Conservation (phyloP, 2,888 invertebrate genomes). For the Panzeria rudis region DNA sequence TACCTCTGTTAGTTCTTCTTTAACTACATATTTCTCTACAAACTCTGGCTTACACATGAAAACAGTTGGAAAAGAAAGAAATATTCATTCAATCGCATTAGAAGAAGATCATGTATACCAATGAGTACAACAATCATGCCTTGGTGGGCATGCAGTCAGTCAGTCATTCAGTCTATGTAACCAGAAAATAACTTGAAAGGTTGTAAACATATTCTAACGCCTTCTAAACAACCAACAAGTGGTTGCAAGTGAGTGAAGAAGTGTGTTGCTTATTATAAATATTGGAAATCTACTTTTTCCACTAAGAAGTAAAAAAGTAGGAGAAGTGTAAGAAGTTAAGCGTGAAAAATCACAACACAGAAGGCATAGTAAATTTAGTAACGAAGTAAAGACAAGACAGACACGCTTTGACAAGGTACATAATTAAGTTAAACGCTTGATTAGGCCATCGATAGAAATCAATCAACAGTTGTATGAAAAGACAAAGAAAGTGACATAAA, state of each 20-base stretch:
- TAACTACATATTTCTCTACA: background rate
- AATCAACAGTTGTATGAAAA: slow-evolving; percentile 44
- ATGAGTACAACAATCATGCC: slow-evolving; percentile 42
- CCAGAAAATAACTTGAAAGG: slow-evolving; percentile 68
- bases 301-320: background rate
- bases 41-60: slow-evolving; percentile 20
- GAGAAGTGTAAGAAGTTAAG: slow-evolving; percentile 42
- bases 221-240: slow-evolving; percentile 47
- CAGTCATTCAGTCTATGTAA: slow-evolving; percentile 61
- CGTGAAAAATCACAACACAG: slow-evolving; percentile 29
- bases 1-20: slow-evolving; percentile 29
- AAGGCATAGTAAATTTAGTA: background rate
- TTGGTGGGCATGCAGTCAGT: slow-evolving; percentile 46
- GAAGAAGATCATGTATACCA: slow-evolving; percentile 21
- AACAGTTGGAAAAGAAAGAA: slow-evolving; percentile 2
- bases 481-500: slow-evolving; percentile 39
- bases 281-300: slow-evolving; percentile 22
- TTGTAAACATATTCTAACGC: slow-evolving; percentile 68
- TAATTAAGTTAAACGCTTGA: slow-evolving; percentile 71
- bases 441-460: slow-evolving; percentile 67
- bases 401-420: slow-evolving; percentile 60
- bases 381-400: slow-evolving; percentile 34
- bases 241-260: slow-evolving; percentile 39
- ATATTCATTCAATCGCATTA: slow-evolving; percentile 4
- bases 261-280: slow-evolving; percentile 28